Base-by-base conservation (phyloP, 2,888 invertebrate genomes). In the Nemoura dubitans region DNA sequence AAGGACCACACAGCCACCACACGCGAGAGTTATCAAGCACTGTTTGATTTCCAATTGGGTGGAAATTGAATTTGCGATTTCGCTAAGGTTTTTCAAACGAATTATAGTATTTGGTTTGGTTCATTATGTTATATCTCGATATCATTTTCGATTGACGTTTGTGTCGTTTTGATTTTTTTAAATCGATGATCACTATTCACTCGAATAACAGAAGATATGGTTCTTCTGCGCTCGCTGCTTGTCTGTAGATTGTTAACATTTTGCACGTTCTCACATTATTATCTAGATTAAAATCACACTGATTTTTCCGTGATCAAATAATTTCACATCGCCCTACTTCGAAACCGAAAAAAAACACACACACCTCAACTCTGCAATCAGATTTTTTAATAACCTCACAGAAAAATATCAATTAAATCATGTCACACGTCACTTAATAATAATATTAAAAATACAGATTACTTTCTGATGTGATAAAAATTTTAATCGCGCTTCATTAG, bases 191-290 rank as follows among this genome's bases (percentile, higher is more conserved):
- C n/a, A n/a, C n/a, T 59, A 21, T 59, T 78, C 78, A 78, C 78
- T 78, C 78, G 78, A 78, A 78, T 21, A 78, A 14, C 26, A 78
- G 78, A 27, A 78, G 78, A 28, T 78, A 78, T 27, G 78, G 78
- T 78, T 78, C 78, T n/a, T 78, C 78, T 26, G 78, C 25, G 28
- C 78, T 78, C 14, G 78, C 27, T 26, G 26, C 14, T 28, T 78
- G 78, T 26, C 78, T 10, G 78, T 78, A 28, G 28, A 78, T 28
- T 26, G 78, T 78, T 78, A 78, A 78, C 78, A 78, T 78, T 27
- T 59, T 59, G 59, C 59, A 10, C 59, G 1, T 14, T 59, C 59
- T 59, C 21, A 59, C 59, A 59, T 59, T 1, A n/a, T 7, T 59
- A 59, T 59, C 59, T 10, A 59, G 16, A 59, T 21, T 21, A 10